Evolutionary conservation across 2,888 invertebrate genomes (phyloP).

Genomic region (Tetheella fluctuosa): DNA sequence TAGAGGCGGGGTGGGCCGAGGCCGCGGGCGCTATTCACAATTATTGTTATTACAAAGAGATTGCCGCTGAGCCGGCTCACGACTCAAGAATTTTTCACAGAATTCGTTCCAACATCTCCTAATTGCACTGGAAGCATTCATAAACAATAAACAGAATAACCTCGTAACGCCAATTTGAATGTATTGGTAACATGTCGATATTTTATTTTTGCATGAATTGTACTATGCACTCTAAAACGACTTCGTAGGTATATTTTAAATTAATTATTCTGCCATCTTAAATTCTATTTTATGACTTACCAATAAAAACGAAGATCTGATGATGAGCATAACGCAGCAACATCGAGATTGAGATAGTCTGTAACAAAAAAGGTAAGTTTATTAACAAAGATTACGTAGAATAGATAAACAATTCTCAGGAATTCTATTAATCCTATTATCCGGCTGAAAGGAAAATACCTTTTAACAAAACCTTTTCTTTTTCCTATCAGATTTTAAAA

Average conservation of each 20-base stretch:
- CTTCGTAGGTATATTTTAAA: background rate
- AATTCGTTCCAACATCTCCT: conserved; percentile 63
- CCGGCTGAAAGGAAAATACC: conserved; percentile 1
- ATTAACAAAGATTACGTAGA: conserved; percentile 13
- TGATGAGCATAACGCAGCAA: conserved; percentile 99
- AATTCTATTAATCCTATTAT: background rate
- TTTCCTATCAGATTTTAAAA: conserved; percentile 1
- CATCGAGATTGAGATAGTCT: conserved; percentile 99
- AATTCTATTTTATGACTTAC: conserved; percentile 87
- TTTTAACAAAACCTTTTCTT: conserved; percentile 16
- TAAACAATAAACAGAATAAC: conserved; percentile 11
- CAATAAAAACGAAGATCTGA: conserved; percentile 99
- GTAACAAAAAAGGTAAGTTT: conserved; percentile 72
- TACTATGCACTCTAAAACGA: too few species aligned
- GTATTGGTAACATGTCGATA: too few species aligned
- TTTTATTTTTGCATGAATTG: too few species aligned
- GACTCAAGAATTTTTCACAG: conserved; percentile 65
- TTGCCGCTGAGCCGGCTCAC: conserved; percentile 76
- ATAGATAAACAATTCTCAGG: background rate
- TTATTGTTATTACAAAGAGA: conserved; percentile 83
- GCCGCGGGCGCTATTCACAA: conserved; percentile 77
- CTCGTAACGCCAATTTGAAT: background rate
- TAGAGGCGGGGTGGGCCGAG: conserved; percentile 39
- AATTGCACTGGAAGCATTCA: conserved; percentile 48
- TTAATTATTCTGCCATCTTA: background rate